Evolutionary conservation across 2,888 invertebrate genomes (phyloP), one percentile per base, ranked within the genome.

Genomic region (Ariolimax columbianus): DNA sequence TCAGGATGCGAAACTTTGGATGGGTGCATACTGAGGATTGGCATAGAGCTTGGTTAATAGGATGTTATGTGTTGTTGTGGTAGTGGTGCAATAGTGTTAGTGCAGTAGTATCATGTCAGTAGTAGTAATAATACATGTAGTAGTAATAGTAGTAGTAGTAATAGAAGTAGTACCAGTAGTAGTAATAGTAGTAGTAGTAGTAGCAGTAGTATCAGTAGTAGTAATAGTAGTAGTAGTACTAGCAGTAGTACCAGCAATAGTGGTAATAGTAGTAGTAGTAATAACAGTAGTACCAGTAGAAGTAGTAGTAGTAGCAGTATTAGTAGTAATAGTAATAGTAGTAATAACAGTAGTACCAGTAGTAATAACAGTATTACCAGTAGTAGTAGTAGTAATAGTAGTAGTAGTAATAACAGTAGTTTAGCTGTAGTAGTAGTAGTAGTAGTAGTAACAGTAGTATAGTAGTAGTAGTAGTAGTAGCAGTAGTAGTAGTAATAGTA

Each of bases 281-380:
- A n/a, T 55, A 36, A 23, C 14, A 36, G 59, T 59, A 17, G 14
- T 59, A 38, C 36, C 59, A 68, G 51, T 81, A 68, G 36, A 26
- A 43, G 66, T 70, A 70, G 36, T 81, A 40, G 70, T 81, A 43
- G 70, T 81, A 43, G 70, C 38, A 43, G 47, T 81, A 43, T 51
- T 81, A 43, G 70, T 70, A 68, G 81, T 81, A 43, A 47, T 81
- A 6, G 81, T 81, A 43, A 70, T 70, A 68, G 81, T 81, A 68
- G 43, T 70, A 43, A 70, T 81, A 68, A 40, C 9, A 68, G 68
- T 80, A 68, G 81, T 70, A 43, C 14, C 36, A 70, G 72, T 72
- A 75, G 43, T 47, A 30, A n/a, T 47, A 30, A 26, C 40, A 77
- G 78, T 83, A 77, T 68, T 83, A 70, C 33, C 51, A 36, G 68